These are phyloP conservation scores for Conomelus anceps DNA, from an alignment of 2,888 invertebrate species.

Conservation along the genomic window DNA sequence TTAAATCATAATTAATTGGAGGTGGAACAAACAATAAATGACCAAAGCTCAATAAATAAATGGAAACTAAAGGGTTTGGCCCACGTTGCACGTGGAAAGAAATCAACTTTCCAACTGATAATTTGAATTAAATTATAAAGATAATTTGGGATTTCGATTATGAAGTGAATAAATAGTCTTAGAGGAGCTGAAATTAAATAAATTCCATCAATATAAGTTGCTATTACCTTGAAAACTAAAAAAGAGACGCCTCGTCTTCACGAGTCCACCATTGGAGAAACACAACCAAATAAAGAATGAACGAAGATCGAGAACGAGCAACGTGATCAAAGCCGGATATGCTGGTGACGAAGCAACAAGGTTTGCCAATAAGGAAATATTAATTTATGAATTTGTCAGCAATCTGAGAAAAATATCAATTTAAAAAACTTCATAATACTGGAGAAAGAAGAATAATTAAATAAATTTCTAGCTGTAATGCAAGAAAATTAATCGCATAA, in stretches of 20 bases:
- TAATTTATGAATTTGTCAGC: neutral
- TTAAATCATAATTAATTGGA: too few species aligned
- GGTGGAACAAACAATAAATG: too few species aligned
- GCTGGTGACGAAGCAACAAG: neutral
- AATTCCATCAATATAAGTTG: neutral
- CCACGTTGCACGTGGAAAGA: neutral
- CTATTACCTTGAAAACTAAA: neutral
- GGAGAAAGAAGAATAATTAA: too few species aligned
- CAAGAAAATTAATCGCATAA: too few species aligned
- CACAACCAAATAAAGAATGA: neutral
- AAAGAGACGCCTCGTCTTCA: neutral
- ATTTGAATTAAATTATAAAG: neutral
- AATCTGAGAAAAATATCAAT: too few species aligned
- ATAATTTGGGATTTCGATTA: neutral
- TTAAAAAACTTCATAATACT: too few species aligned
- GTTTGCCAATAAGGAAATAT: neutral
- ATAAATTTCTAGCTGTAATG: too few species aligned
- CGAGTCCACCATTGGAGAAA: neutral
- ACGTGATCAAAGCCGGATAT: neutral
- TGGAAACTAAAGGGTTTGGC: neutral
- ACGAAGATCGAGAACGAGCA: neutral
- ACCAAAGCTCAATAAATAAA: too few species aligned
- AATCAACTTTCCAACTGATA: neutral
- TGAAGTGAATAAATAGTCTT: neutral
- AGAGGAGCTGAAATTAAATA: too few species aligned